Evolutionary conservation across 2,888 invertebrate species (phyloP).

Genomic region (Belgica antarctica): DNA sequence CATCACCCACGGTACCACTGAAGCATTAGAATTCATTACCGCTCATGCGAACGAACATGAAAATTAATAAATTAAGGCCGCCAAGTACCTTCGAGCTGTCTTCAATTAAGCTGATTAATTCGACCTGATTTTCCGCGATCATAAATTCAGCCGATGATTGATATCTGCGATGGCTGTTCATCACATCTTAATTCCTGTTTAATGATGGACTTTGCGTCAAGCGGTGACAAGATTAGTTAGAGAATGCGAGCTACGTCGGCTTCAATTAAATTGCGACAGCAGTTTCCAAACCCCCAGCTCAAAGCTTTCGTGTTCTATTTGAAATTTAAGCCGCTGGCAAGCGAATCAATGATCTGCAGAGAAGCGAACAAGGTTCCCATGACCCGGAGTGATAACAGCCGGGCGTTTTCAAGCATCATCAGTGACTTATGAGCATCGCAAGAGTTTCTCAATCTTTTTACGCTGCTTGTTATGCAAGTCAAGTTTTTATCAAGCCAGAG

Average conservation of each 20-base stretch:
- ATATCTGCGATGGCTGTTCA: background rate
- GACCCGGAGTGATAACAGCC: no score
- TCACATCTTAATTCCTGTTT: background rate
- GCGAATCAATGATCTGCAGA: no score
- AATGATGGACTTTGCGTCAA: background rate
- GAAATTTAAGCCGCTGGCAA: no score
- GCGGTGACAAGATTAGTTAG: background rate
- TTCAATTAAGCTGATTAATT: constrained; percentile 14
- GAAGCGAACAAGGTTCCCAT: no score
- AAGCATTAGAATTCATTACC: constrained; percentile 7
- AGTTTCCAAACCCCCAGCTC: no score
- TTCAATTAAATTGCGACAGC: constrained; percentile 1
- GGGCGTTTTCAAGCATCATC: no score
- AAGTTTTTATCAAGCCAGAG: no score
- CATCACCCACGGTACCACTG: background rate
- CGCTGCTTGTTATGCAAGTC: no score
- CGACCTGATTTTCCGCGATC: no score
- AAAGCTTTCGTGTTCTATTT: no score
- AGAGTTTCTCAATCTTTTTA: no score
- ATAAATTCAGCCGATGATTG: background rate
- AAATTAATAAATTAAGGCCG: background rate
- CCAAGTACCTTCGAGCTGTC: background rate
- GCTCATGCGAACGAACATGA: background rate
- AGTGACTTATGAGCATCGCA: no score
- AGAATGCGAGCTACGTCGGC: background rate